A percentile compares a stretch with the other conserved stretches of the same genome.
phyloP scores from a whole-genome alignment of 2,113 vertebrate species.

The Atrichornis clamosus region DNA sequence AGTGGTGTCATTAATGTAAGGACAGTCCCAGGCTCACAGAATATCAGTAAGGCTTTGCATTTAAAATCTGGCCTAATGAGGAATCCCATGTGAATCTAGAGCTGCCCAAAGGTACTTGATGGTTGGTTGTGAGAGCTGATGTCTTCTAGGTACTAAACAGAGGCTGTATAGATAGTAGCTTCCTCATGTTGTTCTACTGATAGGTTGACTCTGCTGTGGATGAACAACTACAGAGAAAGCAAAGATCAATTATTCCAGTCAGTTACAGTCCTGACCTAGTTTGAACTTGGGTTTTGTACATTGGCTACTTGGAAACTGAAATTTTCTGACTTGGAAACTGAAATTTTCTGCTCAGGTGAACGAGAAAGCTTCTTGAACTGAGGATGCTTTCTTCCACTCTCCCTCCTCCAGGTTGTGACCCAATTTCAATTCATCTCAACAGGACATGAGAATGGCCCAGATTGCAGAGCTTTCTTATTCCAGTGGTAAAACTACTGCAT shows the following conservation, averaged over 20 bases:
- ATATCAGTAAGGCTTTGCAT: background rate
- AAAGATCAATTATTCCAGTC: background rate
- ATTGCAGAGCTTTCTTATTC: background rate
- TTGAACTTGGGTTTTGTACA: background rate
- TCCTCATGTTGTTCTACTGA: background rate
- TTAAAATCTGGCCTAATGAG: background rate
- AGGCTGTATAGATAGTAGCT: background rate
- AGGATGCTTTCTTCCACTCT: background rate
- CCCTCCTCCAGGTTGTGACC: background rate
- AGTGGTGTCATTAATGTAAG: background rate
- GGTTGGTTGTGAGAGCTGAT: background rate
- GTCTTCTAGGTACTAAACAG: background rate
- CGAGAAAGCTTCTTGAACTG: background rate
- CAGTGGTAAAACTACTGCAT: background rate
- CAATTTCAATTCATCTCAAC: background rate
- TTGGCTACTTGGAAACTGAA: background rate
- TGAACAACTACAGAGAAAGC: background rate
- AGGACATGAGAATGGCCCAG: background rate
- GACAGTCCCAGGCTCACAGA: background rate
- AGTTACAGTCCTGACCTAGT: background rate
- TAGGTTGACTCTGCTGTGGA: background rate
- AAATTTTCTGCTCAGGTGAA: background rate
- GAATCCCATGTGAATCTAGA: background rate
- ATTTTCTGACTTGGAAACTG: background rate
- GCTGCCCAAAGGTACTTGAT: background rate